Evolutionary conservation across 2,797 vertebrate species (phyloP), one percentile per base, ranked within the genome.

Genomic region (Phylloscopus collybita): DNA sequence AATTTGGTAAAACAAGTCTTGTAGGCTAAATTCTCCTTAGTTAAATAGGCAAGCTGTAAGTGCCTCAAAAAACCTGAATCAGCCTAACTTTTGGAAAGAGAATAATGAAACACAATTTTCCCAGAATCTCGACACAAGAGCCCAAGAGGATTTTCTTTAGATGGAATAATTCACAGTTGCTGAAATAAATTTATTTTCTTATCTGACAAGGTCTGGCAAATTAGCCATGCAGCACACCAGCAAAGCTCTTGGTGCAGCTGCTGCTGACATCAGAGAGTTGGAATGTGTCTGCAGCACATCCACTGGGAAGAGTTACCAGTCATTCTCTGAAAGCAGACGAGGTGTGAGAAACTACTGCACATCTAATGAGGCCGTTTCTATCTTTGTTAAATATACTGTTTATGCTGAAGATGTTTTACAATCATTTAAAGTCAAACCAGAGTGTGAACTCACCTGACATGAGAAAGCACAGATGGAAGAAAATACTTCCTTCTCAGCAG

Each of bases 201-300:
- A 67, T 80, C 85, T 91, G 50, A 79, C 51, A 90, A 72, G 32
- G 13, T 61, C 73, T 88, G 54, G 70, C 44, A 83, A 86, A 90
- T 70, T 65, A 80, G 29, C 66, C 23, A 9, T 10, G 19, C 61
- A 0, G 1, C 40, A 60, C 36, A 70, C 56, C 44, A 88, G 54
- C 0, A 1, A 54, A 86, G 56, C 12, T 70, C 62, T 81, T 2
- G 1, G 42, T 53, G 67, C 0, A 6, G 67, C 50, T 78, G 66
- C 80, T 79, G 30, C 54, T 96, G 88, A 95, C 79, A 87, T 93
- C 86, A 87, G 67, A 54, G 64, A 45, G 32, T 75, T 93, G 96
- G 93, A 97, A 97, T 93, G 88, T 87, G 74, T 94, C 91, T 95
- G 91, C 75, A 73, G 79, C 85, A 93, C 80, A 84, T 92, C 72